Conservation (phyloP, 2,888 invertebrate genomes). For the Osmoderma eremita region DNA sequence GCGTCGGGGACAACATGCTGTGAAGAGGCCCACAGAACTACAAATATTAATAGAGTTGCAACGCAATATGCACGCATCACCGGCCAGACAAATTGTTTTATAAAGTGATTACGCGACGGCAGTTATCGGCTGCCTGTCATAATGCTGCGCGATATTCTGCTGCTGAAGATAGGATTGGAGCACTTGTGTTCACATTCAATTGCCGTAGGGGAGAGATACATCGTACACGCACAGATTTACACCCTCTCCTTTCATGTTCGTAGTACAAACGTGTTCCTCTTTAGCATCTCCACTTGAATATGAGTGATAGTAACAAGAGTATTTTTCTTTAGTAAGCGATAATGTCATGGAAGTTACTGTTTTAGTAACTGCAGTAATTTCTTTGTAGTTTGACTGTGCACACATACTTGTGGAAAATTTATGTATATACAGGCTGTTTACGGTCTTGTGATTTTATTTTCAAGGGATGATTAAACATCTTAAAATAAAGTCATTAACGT, state of each 20-base stretch:
- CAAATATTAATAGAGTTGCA: slow-evolving; percentile 65
- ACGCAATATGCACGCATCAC: slow-evolving; percentile 73
- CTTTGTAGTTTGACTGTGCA: too few species aligned
- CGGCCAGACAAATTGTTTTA: slow-evolving; percentile 81
- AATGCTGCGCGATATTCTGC: slow-evolving; percentile 45
- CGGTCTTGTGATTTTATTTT: too few species aligned
- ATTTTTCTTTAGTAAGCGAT: slow-evolving; percentile 12
- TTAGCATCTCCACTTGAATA: background rate
- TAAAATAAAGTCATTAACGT: too few species aligned
- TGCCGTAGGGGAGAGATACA: slow-evolving; percentile 31
- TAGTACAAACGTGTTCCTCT: background rate
- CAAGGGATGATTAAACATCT: too few species aligned
- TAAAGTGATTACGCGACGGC: slow-evolving; percentile 79
- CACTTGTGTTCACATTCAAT: slow-evolving; percentile 32
- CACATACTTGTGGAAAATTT: too few species aligned
- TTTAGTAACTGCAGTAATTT: background rate
- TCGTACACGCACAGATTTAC: slow-evolving; percentile 22
- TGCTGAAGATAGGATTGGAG: slow-evolving; percentile 38
- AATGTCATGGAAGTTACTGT: slow-evolving; percentile 1
- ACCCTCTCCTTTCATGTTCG: background rate
- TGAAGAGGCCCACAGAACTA: slow-evolving; percentile 54
- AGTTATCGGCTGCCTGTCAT: slow-evolving; percentile 62
- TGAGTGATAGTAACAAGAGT: background rate
- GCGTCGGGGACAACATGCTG: slow-evolving; percentile 40
- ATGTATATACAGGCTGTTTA: too few species aligned